These are phyloP conservation scores for Scaptomyza montana DNA, from an alignment of 1,140 invertebrate genomes.

Conservation along the genomic window DNA sequence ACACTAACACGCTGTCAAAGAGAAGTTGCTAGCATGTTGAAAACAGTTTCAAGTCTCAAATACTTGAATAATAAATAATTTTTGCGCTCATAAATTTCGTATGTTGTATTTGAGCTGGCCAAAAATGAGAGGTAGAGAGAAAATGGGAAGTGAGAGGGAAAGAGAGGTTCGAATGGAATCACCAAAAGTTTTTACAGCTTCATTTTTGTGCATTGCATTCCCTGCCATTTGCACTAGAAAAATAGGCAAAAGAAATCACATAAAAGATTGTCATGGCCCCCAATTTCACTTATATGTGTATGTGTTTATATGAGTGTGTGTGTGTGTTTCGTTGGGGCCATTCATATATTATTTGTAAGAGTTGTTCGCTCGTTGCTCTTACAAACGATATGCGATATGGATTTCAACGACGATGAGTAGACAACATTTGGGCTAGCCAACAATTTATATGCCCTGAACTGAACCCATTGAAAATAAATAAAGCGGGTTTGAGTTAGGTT, in stretches of 20 bases:
- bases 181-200: slow-evolving; percentile 62
- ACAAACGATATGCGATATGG: slow-evolving; percentile 38
- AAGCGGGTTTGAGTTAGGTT: too few species aligned
- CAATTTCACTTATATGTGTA: slow-evolving; percentile 10
- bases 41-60: slow-evolving; percentile 40
- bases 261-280: slow-evolving; percentile 72
- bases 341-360: slow-evolving; percentile 47
- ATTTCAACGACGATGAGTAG: slow-evolving; percentile 31
- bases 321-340: slow-evolving; percentile 24
- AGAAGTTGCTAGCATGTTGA: slow-evolving; percentile 14
- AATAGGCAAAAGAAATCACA: slow-evolving; percentile 67
- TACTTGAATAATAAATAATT: slow-evolving; percentile 70
- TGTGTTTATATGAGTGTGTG: background rate
- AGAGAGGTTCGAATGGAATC: background rate
- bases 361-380: slow-evolving; percentile 5
- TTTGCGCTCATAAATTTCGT: slow-evolving; percentile 77
- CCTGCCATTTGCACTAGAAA: slow-evolving; percentile 48
- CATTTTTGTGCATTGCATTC: slow-evolving; percentile 42
- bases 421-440: slow-evolving; percentile 52
- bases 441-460: slow-evolving; percentile 24
- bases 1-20: slow-evolving; percentile 8
- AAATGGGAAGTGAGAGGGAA: background rate
- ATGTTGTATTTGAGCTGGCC: slow-evolving; percentile 34
- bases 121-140: background rate
- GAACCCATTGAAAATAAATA: background rate